Conservation (phyloP, 2,888 invertebrate genomes). For the Pyralis farinalis region DNA sequence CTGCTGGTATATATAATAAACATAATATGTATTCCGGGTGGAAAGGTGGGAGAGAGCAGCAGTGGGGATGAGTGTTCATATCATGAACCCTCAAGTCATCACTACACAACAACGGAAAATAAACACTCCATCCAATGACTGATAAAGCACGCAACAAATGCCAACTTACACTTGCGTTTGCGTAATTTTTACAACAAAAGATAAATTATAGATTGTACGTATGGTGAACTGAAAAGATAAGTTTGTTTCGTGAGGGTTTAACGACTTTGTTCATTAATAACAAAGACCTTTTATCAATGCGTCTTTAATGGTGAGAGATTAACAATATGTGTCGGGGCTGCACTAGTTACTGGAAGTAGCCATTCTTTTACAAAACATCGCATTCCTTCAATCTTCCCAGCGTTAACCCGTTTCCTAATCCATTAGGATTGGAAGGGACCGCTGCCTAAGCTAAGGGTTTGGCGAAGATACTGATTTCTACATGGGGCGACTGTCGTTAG, state of each 20-base stretch:
- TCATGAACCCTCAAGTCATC: background rate
- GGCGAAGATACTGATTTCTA: no score
- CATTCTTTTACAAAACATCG: no score
- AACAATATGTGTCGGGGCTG: background rate
- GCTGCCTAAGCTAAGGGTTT: no score
- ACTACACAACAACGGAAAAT: slow-evolving; percentile 12
- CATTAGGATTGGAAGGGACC: no score
- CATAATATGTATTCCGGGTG: no score
- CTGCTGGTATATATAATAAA: no score
- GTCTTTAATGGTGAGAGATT: background rate
- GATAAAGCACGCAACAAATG: slow-evolving; percentile 27
- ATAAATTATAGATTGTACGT: background rate
- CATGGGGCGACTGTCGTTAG: no score
- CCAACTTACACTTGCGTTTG: slow-evolving; percentile 29
- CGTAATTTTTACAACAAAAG: background rate
- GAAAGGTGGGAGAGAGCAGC: no score
- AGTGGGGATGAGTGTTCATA: no score
- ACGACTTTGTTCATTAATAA: slow-evolving; percentile 7
- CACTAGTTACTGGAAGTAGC: no score
- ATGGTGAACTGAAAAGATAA: slow-evolving; percentile 3
- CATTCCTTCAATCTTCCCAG: no score
- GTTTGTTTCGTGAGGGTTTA: slow-evolving; percentile 6
- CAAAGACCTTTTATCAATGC: slow-evolving; percentile 16
- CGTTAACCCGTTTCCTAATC: no score
- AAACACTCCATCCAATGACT: slow-evolving; percentile 20